Evolutionary conservation across 2,113 vertebrate species (phyloP), one percentile per base, ranked within the genome.

Genomic region (Lethenteron camtschaticum): DNA sequence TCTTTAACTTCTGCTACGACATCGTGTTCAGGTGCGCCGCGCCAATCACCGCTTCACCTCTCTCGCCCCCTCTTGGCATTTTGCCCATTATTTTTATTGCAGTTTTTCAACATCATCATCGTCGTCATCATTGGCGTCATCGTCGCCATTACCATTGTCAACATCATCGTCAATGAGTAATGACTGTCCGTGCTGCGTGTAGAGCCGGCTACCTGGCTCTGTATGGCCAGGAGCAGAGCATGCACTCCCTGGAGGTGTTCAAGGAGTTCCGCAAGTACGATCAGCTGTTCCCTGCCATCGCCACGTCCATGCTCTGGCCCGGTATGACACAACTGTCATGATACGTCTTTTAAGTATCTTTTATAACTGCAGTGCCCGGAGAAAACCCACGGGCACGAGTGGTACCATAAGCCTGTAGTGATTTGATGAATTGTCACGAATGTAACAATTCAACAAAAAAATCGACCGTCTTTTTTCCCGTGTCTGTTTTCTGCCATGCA

Each of bases 181-280:
- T 9, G 72, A 5, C 10, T 1, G 4, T 74, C 6, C 72, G 5
- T 70, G 16, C 72, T 69, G 63, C 56, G 68, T 20, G 7, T 73
- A 90, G 86, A 76, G 82, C 81, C 2, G 86, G 86, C 41, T 89
- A 85, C 74, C 78, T 88, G 74, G 83, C 79, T 0, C 77, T 87
- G 13, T 86, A 80, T 11, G 86, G 81, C 57, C 80, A 78, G 1
- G 82, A 84, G 73, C 70, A 11, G 11, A 1, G 0, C 13, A n/a
- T 16, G 2, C 76, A 84, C 70, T 82, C 83, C 0, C 76, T 78
- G 0, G 77, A 77, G 0, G 70, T 87, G 73, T 85, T 82, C 9
- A 72, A 77, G 9, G 77, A 81, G 72, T 86, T 83, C 75, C 78
- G 81, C 71, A 82, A 77, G 76, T 81, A 83, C 3, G 86, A 88